Conservation (phyloP, 2,113 vertebrate genomes). For the Danionella cerebrum region DNA sequence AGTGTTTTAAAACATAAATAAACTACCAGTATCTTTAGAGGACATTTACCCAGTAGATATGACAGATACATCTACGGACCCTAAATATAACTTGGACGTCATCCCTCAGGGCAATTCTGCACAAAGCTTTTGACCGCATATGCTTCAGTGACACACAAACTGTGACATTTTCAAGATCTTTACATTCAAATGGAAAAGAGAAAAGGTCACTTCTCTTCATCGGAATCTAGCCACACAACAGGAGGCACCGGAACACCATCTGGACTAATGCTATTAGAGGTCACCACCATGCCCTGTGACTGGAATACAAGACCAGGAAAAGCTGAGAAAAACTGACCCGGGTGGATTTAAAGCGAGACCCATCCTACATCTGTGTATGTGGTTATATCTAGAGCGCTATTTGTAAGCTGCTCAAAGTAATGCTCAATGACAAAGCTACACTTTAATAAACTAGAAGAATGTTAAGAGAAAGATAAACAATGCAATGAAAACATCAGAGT, state of each 20-base stretch:
- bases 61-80: not conserved
- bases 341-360: no score
- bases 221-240: not conserved
- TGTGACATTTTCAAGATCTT: slow-evolving; percentile 1
- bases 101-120: not conserved
- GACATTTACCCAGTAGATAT: not conserved
- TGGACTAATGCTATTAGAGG: slow-evolving; percentile 10
- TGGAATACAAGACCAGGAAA: not conserved
- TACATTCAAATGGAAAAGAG: not conserved
- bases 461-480: not conserved
- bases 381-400: no score
- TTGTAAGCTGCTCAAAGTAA: no score
- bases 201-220: not conserved
- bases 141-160: not conserved
- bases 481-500: no score
- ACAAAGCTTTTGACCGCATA: not conserved
- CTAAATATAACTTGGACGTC: not conserved
- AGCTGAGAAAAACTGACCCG: no score
- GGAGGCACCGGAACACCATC: not conserved
- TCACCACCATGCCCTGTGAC: not conserved
- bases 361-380: no score
- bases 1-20: not conserved
- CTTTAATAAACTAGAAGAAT: no score
- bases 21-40: not conserved
- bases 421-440: no score